Evolutionary conservation across 1,140 invertebrate species (phyloP).

Genomic region (Drosophila pruinosa): DNA sequence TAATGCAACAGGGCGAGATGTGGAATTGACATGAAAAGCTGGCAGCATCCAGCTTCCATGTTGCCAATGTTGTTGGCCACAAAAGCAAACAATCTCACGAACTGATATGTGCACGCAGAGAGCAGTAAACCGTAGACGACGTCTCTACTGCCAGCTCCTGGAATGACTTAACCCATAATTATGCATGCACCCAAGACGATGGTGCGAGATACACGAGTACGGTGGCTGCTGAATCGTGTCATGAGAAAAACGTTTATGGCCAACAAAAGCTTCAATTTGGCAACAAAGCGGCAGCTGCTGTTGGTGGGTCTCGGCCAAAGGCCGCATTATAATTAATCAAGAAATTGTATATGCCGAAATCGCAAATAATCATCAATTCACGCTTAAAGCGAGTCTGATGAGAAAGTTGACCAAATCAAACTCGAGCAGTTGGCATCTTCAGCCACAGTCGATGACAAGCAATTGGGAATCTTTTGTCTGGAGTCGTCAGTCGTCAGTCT

Average conservation of each 20-base stretch:
- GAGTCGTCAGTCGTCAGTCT: not conserved
- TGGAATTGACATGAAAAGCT: conserved; percentile 71
- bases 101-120: conserved; percentile 40
- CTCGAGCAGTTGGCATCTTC: too few relatives aligned
- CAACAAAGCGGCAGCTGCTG: conserved; percentile 33
- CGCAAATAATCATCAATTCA: conserved; percentile 73
- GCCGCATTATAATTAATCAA: conserved; percentile 74
- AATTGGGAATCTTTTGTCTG: not conserved
- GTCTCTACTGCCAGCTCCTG: not conserved
- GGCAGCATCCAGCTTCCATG: conserved; percentile 2
- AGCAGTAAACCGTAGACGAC: not conserved
- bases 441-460: conserved; percentile 18
- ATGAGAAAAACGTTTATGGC: conserved; percentile 72
- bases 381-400: conserved; percentile 47
- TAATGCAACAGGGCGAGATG: conserved; percentile 71
- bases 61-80: conserved; percentile 1
- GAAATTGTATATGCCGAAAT: conserved; percentile 68
- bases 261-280: conserved; percentile 60
- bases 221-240: conserved; percentile 29
- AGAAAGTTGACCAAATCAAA: conserved; percentile 61
- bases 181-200: conserved; percentile 27
- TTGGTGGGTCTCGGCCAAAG: not conserved
- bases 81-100: conserved; percentile 51
- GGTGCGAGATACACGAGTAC: not conserved
- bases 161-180: conserved; percentile 57